Evolutionary conservation across 1,140 invertebrate genomes (phyloP), one percentile per base, ranked within the genome.

Genomic region (Tetranychus urticae): DNA sequence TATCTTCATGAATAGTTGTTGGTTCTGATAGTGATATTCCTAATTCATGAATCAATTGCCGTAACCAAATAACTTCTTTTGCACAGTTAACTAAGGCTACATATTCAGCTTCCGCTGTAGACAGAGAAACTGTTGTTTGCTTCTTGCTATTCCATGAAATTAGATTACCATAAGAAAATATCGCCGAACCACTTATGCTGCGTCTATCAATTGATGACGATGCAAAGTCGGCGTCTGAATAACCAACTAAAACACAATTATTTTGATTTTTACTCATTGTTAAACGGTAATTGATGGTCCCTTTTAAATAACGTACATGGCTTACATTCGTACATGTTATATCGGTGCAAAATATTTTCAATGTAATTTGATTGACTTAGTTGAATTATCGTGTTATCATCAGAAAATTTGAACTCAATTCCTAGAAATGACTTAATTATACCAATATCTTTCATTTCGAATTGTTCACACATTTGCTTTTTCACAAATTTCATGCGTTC

Each of bases 141-240:
- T 56, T 62, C 31, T 50, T 47, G 31, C 61, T 63, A 7, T n/a
- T 10, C 62, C 62, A 65, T 33, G 37, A 58, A 7, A 63, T 60
- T 33, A 52, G 52, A 34, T 37, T 34, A 14, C 36, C 58, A 37
- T 34, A 52, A 39, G 58, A 39, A 23, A 57, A 47, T 10, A 61
- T 37, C 0, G 58, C 10, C 12, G 12, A 58, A 36, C 61, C 56
- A 42, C 12, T 46, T 7, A 59, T 61, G 35, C 54, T 56, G 12
- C 56, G 58, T 31, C 70, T 61, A 52, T 62, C 62, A 4, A 56
- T 39, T 2, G n/a, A 7, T 64, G 67, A 67, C 13, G 63, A 66
- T 1, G 66, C 71, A 65, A 62, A 71, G 62, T 72, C 71, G 2
- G 74, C 68, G 52, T 61, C 60, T 10, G n/a, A n/a, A 35, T 61